phyloP scores from a whole-genome alignment of 2,888 invertebrate species.

The Lingula anatina region DNA sequence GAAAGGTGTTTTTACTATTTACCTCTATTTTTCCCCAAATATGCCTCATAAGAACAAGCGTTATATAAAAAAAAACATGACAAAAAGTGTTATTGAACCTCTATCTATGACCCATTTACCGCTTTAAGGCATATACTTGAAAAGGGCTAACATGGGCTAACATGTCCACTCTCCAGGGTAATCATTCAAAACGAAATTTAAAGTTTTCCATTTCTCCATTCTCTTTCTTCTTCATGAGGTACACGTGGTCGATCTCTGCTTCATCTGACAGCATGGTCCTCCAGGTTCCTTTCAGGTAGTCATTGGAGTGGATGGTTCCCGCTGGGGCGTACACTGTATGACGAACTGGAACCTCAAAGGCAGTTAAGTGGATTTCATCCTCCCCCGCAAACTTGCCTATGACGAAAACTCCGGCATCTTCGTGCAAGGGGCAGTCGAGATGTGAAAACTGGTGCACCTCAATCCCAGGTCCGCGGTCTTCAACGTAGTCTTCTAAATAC shows the following conservation, averaged over 20 bases:
- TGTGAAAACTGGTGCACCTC: constrained; percentile 19
- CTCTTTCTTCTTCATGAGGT: constrained; percentile 4
- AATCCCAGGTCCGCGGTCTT: constrained; percentile 12
- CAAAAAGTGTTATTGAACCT: no score
- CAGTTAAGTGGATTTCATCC: constrained; percentile 13
- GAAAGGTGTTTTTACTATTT: no score
- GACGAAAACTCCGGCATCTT: constrained; percentile 15
- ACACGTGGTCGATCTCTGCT: constrained; percentile 18
- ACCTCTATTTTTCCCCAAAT: no score
- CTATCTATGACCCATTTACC: no score
- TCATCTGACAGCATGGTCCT: constrained; percentile 21
- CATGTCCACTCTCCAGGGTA: no score
- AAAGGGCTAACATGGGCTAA: no score
- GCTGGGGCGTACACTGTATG: constrained; percentile 15
- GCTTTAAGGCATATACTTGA: no score
- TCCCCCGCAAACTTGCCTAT: constrained; percentile 12
- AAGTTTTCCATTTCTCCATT: no score
- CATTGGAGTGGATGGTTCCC: constrained; percentile 15
- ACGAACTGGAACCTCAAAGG: constrained; percentile 6
- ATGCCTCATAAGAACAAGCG: no score
- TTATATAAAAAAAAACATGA: no score
- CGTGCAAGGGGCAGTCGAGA: constrained; percentile 18
- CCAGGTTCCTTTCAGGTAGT: constrained; percentile 20
- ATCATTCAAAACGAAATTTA: no score
- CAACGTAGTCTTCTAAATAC: constrained; percentile 16